Evolutionary conservation across 30 jellyfish, hydroid and myxozoan species (phyloP).

Genomic region (Nemopilema nomurai): DNA sequence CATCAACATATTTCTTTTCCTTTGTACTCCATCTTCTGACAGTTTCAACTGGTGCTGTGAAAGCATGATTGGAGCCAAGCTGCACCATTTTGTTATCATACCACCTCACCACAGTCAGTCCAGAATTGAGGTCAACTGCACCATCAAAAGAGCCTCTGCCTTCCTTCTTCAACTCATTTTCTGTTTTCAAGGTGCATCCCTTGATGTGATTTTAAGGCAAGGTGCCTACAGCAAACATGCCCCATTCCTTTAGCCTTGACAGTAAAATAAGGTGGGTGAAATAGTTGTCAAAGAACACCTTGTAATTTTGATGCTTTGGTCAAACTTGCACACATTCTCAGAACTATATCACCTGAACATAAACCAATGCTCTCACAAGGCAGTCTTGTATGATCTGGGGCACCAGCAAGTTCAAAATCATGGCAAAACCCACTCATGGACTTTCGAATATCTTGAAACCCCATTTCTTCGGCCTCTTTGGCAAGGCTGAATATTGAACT

Average conservation of each 20-base stretch:
- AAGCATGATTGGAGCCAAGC: slow-evolving; percentile 42
- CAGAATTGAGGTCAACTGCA: slow-evolving; percentile 60
- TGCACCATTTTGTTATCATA: slow-evolving; percentile 37
- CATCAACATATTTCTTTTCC: slow-evolving; percentile 46
- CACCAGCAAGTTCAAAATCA: slow-evolving; percentile 53
- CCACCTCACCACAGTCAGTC: slow-evolving; percentile 52
- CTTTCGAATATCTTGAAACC: slow-evolving; percentile 59
- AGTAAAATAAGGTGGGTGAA: slow-evolving; percentile 36
- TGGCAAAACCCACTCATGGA: slow-evolving; percentile 47
- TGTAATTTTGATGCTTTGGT: slow-evolving; percentile 55
- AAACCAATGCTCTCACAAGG: slow-evolving; percentile 42
- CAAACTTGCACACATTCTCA: slow-evolving; percentile 26
- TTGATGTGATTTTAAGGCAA: slow-evolving; percentile 46
- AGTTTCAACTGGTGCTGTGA: slow-evolving; percentile 35
- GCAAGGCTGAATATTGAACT: too few species aligned
- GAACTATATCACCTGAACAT: slow-evolving; percentile 49
- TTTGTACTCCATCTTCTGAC: slow-evolving; percentile 26
- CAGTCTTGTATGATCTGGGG: slow-evolving; percentile 33
- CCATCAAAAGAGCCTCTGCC: slow-evolving; percentile 57
- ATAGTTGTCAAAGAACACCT: slow-evolving; percentile 57
- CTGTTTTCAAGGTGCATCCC: slow-evolving; percentile 53
- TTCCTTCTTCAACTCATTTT: slow-evolving; percentile 50
- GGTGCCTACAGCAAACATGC: slow-evolving; percentile 68
- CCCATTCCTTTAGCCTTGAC: slow-evolving; percentile 53
- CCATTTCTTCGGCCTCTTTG: slow-evolving; percentile 64